phyloP scores from a whole-genome alignment of 2,113 vertebrate species.

The Acinonyx jubatus region DNA sequence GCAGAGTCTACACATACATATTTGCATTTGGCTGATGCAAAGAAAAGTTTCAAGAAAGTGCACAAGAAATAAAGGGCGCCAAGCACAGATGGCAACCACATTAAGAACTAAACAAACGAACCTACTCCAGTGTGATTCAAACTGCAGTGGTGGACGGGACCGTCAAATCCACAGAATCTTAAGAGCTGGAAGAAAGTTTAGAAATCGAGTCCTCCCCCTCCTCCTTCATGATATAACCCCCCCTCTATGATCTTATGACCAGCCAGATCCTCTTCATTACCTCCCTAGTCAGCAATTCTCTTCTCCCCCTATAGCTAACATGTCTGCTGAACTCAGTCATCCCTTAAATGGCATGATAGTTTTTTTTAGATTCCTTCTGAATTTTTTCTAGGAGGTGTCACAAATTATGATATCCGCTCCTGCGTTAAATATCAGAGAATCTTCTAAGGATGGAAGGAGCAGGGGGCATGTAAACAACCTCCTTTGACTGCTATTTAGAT shows the following conservation, averaged over 20 bases:
- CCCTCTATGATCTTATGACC: not conserved
- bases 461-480: not conserved
- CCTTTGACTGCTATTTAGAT: too few species aligned
- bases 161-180: not conserved
- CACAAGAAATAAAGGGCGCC: not conserved
- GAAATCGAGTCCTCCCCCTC: not conserved
- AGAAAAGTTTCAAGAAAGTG: not conserved
- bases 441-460: not conserved
- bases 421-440: not conserved
- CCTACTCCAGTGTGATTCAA: not conserved
- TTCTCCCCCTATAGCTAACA: not conserved
- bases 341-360: not conserved
- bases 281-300: not conserved
- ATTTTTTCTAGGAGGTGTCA: not conserved
- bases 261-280: not conserved
- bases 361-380: not conserved
- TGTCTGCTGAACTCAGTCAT: not conserved
- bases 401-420: not conserved
- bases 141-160: not conserved
- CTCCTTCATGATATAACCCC: not conserved
- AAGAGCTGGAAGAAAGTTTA: not conserved
- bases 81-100: not conserved
- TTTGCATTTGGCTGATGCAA: too few species aligned
- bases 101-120: not conserved
- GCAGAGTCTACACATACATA: too few species aligned